Evolutionary conservation across 2,888 invertebrate genomes (phyloP).

Genomic region (Platynereis dumerilii): DNA sequence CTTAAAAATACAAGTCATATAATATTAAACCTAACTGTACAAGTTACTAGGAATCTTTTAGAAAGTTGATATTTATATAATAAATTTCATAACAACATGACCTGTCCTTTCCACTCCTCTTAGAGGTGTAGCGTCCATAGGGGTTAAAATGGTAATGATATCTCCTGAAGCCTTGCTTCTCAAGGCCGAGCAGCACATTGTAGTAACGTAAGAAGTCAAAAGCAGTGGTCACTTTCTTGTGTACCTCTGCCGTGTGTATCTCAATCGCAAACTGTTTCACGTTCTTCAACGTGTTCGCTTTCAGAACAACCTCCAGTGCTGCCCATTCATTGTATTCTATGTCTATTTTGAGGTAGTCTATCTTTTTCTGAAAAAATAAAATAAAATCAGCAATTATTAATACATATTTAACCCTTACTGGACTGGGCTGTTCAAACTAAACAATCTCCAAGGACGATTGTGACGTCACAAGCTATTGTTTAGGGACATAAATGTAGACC

Average conservation of each 20-base stretch:
- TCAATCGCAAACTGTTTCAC: conserved; percentile 41
- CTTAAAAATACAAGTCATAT: too few species aligned
- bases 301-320: conserved; percentile 29
- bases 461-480: too few species aligned
- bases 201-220: conserved; percentile 31
- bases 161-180: conserved; percentile 32
- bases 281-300: conserved; percentile 25
- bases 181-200: conserved; percentile 28
- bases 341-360: conserved; percentile 40
- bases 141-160: conserved; percentile 35
- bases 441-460: too few species aligned
- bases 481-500: too few species aligned
- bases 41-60: conserved; percentile 12
- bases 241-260: conserved; percentile 37
- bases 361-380: conserved; percentile 29
- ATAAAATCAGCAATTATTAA: conserved; percentile 2
- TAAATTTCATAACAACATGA: conserved; percentile 39
- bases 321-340: conserved; percentile 40
- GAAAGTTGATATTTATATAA: conserved; percentile 37
- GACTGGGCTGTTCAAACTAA: too few species aligned
- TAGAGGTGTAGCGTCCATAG: conserved; percentile 32
- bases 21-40: too few species aligned
- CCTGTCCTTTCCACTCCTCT: conserved; percentile 26
- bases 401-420: too few species aligned
- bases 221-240: conserved; percentile 19